Base-by-base conservation (phyloP, 1,140 invertebrate genomes). In the Drosophila ambigua region DNA sequence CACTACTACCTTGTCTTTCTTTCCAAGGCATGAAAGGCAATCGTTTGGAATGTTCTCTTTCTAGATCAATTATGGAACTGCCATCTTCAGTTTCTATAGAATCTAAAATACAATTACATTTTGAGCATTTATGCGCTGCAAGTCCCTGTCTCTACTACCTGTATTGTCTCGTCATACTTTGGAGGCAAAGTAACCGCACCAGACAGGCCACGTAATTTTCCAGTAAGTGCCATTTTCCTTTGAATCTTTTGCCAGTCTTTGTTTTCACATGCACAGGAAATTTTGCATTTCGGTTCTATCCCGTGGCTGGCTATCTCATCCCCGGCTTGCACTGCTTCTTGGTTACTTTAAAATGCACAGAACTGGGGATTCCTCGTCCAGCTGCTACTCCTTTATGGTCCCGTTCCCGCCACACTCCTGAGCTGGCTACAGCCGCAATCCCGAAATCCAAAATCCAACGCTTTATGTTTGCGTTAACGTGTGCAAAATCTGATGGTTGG, bases 391-490 rank as follows among this genome's bases (percentile, higher is more conserved):
- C 43, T 48, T 48, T 66, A 13, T 15, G 9, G 23, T 26, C 23
- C 31, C 39, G 24, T 53, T 39, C 20, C 5, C 15, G 16, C 26
- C 28, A 20, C 13, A 11, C n/a, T 11, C n/a, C 43, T 13, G 11
- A 39, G 9, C 31, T 26, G 60, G 60, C 60, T 58, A 26, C 60
- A 57, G 66, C 57, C 16, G 64, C 68, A 60, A 57, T 59, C 58
- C 72, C 49, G 9, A 69, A 81, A 74, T 72, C 45, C 51, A 39
- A 84, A 77, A 85, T 85, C 81, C 78, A 55, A 85, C 82, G 82
- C 77, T 85, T 85, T 85, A 85, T 87, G 82, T 78, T 85, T 87
- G 77, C 82, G 81, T 81, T 85, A 85, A 85, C 81, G 81, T 87
- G 81, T 81, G 81, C 82, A 87, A 87, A 87, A 87, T 87, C 82